These are phyloP conservation scores for Sesamia nonagrioides DNA, from an alignment of 1,140 invertebrate species.

Conservation along the genomic window DNA sequence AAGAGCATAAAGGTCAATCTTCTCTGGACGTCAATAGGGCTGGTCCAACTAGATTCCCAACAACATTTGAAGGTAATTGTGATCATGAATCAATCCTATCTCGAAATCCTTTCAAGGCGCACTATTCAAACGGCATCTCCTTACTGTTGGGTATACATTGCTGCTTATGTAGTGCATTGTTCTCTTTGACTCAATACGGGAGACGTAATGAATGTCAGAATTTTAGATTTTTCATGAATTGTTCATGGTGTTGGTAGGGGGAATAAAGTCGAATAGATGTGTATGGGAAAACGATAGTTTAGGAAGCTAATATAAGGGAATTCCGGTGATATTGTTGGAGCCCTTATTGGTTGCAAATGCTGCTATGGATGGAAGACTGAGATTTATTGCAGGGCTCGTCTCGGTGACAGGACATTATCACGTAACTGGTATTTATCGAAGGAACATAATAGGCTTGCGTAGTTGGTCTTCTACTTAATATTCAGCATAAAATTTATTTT, in stretches of 20 bases:
- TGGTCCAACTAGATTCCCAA: slow-evolving; percentile 55
- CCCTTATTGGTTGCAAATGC: slow-evolving; percentile 73
- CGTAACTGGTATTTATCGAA: slow-evolving; percentile 12
- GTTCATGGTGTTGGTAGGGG: slow-evolving; percentile 7
- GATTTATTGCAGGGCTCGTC: slow-evolving; percentile 52
- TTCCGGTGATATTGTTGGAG: slow-evolving; percentile 69
- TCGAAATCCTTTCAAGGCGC: slow-evolving; percentile 61
- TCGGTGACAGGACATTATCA: slow-evolving; percentile 13
- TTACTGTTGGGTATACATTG: slow-evolving; percentile 58
- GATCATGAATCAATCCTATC: slow-evolving; percentile 83
- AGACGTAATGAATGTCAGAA: slow-evolving; percentile 24
- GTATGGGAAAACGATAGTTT: slow-evolving; percentile 77
- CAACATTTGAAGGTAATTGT: slow-evolving; percentile 81
- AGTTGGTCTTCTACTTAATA: neutral
- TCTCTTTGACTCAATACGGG: slow-evolving; percentile 9
- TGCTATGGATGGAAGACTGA: slow-evolving; percentile 55
- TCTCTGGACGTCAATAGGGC: slow-evolving; percentile 27
- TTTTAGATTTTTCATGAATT: slow-evolving; percentile 32
- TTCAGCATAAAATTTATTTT: neutral
- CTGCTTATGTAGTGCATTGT: slow-evolving; percentile 46
- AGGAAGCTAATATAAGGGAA: slow-evolving; percentile 73
- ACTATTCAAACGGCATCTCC: slow-evolving; percentile 52
- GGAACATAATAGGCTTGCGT: neutral
- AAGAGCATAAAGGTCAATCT: slow-evolving; percentile 22
- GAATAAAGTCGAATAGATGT: slow-evolving; percentile 48